Conservation (phyloP, 2,113 vertebrate species). For the Eurypyga helias region DNA sequence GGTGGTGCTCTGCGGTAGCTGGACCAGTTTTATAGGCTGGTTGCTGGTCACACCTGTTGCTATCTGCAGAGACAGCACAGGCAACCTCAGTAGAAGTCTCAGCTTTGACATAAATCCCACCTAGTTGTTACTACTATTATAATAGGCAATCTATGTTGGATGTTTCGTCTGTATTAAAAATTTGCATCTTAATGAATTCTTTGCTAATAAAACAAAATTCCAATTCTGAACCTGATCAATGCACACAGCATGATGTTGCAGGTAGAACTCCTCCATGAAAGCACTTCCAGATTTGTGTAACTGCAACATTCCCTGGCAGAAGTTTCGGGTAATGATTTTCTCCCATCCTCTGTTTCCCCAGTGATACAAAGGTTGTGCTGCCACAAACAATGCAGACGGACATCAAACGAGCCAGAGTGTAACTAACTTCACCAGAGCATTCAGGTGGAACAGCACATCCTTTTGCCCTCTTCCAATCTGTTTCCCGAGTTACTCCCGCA, state of each 20-base stretch:
- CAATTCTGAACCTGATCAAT: neutral
- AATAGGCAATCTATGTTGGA: conserved; percentile 17
- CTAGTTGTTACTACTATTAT: conserved; percentile 36
- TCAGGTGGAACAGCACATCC: conserved; percentile 25
- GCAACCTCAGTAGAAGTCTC: conserved; percentile 74
- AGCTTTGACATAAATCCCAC: conserved; percentile 66
- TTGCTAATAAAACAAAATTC: conserved; percentile 17
- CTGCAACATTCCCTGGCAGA: conserved; percentile 43
- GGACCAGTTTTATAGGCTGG: conserved; percentile 77
- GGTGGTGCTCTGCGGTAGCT: conserved; percentile 73
- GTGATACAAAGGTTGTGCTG: neutral
- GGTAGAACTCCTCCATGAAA: conserved; percentile 16
- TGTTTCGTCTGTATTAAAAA: neutral
- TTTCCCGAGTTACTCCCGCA: conserved; percentile 1
- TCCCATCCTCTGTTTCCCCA: neutral
- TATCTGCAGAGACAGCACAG: conserved; percentile 81
- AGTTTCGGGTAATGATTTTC: neutral
- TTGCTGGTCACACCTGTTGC: conserved; percentile 77
- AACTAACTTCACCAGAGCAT: neutral
- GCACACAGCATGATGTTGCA: conserved; percentile 29
- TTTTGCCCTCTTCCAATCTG: neutral
- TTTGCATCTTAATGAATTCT: conserved; percentile 10
- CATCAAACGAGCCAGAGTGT: neutral
- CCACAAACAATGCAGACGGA: neutral
- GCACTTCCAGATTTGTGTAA: neutral